Evolutionary conservation across 2,113 vertebrate species (phyloP).

Genomic region (Eulemur rufifrons): DNA sequence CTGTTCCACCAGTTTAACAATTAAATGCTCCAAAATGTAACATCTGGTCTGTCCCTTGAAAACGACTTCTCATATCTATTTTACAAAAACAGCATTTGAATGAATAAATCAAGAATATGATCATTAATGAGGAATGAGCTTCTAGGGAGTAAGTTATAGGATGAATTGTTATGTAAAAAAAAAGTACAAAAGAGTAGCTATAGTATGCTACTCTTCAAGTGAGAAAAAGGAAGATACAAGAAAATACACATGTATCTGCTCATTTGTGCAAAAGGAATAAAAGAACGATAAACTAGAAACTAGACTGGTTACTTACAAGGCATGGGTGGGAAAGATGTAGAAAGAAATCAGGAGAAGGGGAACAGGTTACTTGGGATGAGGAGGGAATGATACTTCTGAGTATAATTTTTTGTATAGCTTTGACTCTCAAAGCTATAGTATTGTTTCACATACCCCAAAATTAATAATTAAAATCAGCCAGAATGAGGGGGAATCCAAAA

Average conservation of each 20-base stretch:
- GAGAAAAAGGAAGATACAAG: not conserved
- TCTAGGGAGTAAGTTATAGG: not conserved
- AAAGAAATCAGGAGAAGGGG: not conserved
- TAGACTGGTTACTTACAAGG: not conserved
- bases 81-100: not conserved
- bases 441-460: not conserved
- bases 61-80: not conserved
- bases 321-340: not conserved
- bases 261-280: not conserved
- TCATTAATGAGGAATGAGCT: not conserved
- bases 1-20: not conserved
- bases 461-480: not conserved
- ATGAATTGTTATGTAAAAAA: not conserved
- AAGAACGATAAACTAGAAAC: not conserved
- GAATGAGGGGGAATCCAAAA: not conserved
- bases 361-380: not conserved
- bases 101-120: constrained; percentile 19
- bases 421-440: not conserved
- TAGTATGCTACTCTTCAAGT: not conserved
- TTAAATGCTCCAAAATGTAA: not conserved
- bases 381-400: not conserved
- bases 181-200: not conserved
- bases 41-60: not conserved
- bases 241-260: not conserved
- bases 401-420: not conserved